Base-by-base conservation (phyloP, 2,888 invertebrate species). In the Pyrgus malvae region DNA sequence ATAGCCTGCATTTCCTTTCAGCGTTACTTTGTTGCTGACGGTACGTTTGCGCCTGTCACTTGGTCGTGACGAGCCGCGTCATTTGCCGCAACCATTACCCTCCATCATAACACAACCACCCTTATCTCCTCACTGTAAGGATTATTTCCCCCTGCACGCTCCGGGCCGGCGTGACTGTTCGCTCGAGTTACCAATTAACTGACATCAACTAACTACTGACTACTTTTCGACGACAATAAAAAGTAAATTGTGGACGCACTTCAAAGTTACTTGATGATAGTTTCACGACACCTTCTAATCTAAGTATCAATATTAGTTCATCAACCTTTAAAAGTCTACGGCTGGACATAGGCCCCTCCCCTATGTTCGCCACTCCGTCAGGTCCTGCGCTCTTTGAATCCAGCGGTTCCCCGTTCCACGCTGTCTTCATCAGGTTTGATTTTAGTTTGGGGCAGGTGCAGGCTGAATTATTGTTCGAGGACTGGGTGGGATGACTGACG, bases 101-200 rank as follows among this genome's bases (percentile, higher is more conserved):
- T 50, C 35, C 48, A 40, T 46, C 37, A 12, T 37, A 53, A 5
- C 21, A 40, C 45, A 31, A 14, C 9, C 41, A 19, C 51, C 44
- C 48, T 49, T 58, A 57, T 45, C 6, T 5, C 14, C 2, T 3
- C 1, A 2, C 0, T 1, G 16, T 62, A 66, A 55, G 49, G 57
- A n/a, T 23, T 19, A 56, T 29, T 61, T 62, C 54, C 0, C 11
- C 12, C 0, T 44, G 45, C 53, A 44, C 48, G 54, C 53, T 48
- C 55, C 58, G 59, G 58, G 55, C 56, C 62, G 62, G 69, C 70
- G 74, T 73, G 75, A 75, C 72, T 70, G 55, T 61, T 64, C 66
- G 67, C 70, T 69, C 69, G 74, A 70, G 72, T 73, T 70, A 70
- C 69, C 74, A 75, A 74, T 73, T 73, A 74, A 71, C 66, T 67